phyloP scores from a whole-genome alignment of 1,140 invertebrate genomes.

The Adelges cooleyi region DNA sequence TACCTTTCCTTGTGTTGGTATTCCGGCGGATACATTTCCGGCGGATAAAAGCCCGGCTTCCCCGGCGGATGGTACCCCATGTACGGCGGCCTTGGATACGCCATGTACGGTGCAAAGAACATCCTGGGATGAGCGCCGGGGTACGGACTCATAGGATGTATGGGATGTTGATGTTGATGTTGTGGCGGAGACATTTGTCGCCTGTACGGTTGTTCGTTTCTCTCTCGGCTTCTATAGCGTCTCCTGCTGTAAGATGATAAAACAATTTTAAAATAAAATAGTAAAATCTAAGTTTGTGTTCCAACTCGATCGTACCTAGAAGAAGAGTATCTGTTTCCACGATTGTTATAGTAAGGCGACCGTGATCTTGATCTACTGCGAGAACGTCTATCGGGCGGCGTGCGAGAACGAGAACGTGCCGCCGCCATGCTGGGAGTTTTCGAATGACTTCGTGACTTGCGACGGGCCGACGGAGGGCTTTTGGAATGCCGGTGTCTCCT shows the following conservation, averaged over 20 bases:
- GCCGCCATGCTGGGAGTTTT: neutral
- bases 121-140: constrained; percentile 11
- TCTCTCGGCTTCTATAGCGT: constrained; percentile 13
- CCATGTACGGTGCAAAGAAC: constrained; percentile 20
- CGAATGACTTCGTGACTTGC: constrained; percentile 2
- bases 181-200: neutral
- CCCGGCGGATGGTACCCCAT: neutral
- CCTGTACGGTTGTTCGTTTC: constrained; percentile 18
- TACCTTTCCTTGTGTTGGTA: constrained; percentile 13
- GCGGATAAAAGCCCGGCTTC: constrained; percentile 1
- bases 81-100: constrained; percentile 2
- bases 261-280: neutral
- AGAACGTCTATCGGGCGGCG: constrained; percentile 4
- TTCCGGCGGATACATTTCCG: constrained; percentile 10
- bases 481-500: neutral
- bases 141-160: constrained; percentile 6
- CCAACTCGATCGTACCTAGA: neutral
- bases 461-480: neutral
- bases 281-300: neutral
- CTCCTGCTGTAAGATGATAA: neutral
- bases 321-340: constrained; percentile 6
- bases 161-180: neutral
- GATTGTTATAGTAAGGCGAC: constrained; percentile 8
- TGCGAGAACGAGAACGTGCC: constrained; percentile 12
- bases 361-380: constrained; percentile 7